Conservation (phyloP, 1,140 invertebrate genomes). For the Hylyphantes graminicola region DNA sequence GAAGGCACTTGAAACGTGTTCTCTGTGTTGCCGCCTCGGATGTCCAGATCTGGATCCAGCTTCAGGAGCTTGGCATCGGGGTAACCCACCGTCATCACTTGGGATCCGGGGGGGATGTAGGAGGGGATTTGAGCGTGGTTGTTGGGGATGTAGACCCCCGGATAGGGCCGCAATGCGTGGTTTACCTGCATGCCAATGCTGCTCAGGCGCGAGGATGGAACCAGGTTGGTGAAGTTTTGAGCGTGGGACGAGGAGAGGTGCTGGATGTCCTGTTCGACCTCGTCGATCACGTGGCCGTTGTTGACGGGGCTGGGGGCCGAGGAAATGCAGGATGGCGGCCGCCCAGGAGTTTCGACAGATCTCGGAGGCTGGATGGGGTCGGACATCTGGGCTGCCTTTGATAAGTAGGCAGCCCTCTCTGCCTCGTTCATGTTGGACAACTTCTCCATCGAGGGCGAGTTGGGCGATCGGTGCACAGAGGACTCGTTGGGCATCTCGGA, state of each 20-base stretch:
- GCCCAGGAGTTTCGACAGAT: conserved; percentile 49
- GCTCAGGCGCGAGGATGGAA: conserved; percentile 7
- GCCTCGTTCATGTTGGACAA: conserved; percentile 9
- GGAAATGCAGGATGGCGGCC: conserved; percentile 57
- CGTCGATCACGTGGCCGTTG: conserved; percentile 33
- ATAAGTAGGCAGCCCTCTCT: conserved; percentile 9
- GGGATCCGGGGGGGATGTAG: conserved; percentile 32
- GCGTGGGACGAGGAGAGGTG: conserved; percentile 28
- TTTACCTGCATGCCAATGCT: conserved; percentile 56
- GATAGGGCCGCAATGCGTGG: conserved; percentile 14
- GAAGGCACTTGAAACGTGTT: conserved; percentile 64
- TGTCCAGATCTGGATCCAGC: conserved; percentile 51
- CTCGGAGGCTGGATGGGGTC: conserved; percentile 44
- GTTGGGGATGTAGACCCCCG: conserved; percentile 7
- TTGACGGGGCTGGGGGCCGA: conserved; percentile 51
- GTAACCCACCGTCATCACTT: conserved; percentile 38
- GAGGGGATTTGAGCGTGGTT: conserved; percentile 43
- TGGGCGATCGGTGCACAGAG: not conserved
- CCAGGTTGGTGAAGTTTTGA: conserved; percentile 40
- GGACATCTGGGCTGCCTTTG: conserved; percentile 18
- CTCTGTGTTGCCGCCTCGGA: conserved; percentile 55
- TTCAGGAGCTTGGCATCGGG: conserved; percentile 54
- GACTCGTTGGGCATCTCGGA: conserved; percentile 31
- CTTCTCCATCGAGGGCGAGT: conserved; percentile 50
- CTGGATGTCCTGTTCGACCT: conserved; percentile 28